phyloP scores from a whole-genome alignment of 2,888 invertebrate species.

The Catotricha subobsoleta region DNA sequence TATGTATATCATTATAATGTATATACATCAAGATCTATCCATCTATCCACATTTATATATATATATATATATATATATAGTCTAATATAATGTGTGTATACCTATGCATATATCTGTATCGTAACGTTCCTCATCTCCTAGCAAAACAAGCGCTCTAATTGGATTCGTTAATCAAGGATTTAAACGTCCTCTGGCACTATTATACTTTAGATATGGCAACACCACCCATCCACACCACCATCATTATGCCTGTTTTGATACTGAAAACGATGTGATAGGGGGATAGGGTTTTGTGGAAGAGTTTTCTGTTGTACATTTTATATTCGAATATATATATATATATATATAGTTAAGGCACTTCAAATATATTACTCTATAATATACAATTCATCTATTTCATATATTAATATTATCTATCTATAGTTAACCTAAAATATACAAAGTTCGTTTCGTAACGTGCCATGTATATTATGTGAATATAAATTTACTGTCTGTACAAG shows the following conservation, averaged over 20 bases:
- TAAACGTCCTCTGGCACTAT: constrained; percentile 18
- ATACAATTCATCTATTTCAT: too few relatives aligned
- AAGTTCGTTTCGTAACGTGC: too few relatives aligned
- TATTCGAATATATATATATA: not conserved
- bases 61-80: too few relatives aligned
- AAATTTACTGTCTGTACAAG: too few relatives aligned
- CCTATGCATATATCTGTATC: not conserved
- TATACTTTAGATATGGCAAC: constrained; percentile 6
- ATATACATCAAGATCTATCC: not conserved
- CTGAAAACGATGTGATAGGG: not conserved
- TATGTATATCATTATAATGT: not conserved
- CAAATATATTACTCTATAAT: too few relatives aligned
- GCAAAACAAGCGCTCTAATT: constrained; percentile 18
- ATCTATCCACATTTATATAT: not conserved
- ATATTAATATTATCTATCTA: too few relatives aligned
- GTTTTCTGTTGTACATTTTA: not conserved
- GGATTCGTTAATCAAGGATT: constrained; percentile 20
- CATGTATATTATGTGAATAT: too few relatives aligned
- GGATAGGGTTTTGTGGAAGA: not conserved
- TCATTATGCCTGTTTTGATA: not conserved
- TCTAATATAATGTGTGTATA: too few relatives aligned
- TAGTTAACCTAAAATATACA: too few relatives aligned
- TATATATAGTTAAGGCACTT: not conserved
- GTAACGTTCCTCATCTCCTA: constrained; percentile 12
- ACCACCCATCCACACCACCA: not conserved